phyloP scores from a whole-genome alignment of 2,888 invertebrate genomes.

The Odontothrips loti region DNA sequence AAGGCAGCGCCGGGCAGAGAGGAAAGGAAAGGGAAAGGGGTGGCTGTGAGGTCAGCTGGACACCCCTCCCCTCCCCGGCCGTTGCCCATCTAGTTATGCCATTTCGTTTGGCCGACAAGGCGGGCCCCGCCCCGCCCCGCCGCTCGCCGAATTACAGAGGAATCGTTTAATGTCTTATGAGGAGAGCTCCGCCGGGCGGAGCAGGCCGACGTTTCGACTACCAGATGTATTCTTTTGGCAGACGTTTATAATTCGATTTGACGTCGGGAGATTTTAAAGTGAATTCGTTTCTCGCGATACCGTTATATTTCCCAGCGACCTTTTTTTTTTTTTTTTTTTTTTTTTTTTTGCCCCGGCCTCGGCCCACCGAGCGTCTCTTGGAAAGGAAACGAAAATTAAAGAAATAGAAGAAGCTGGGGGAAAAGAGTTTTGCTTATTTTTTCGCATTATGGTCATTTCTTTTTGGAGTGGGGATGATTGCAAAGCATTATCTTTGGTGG shows the following conservation, averaged over 20 bases:
- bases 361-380: background rate
- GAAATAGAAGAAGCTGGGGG: background rate
- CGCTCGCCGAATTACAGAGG: constrained; percentile 10
- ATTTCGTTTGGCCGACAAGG: background rate
- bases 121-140: background rate
- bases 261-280: constrained; percentile 22
- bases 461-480: no score
- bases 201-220: background rate
- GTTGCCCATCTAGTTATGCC: background rate
- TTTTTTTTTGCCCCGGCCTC: background rate
- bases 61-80: background rate
- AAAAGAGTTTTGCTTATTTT: no score
- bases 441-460: no score
- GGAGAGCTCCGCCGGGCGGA: background rate
- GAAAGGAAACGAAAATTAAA: background rate
- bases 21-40: background rate
- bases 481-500: no score
- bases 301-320: no score
- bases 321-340: no score
- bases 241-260: constrained; percentile 2
- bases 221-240: constrained; percentile 18
- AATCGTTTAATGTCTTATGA: constrained; percentile 23
- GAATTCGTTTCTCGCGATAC: background rate
- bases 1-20: background rate
- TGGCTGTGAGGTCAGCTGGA: background rate